Base-by-base conservation (phyloP, 2,113 vertebrate genomes). In the Chaetodon auriga region DNA sequence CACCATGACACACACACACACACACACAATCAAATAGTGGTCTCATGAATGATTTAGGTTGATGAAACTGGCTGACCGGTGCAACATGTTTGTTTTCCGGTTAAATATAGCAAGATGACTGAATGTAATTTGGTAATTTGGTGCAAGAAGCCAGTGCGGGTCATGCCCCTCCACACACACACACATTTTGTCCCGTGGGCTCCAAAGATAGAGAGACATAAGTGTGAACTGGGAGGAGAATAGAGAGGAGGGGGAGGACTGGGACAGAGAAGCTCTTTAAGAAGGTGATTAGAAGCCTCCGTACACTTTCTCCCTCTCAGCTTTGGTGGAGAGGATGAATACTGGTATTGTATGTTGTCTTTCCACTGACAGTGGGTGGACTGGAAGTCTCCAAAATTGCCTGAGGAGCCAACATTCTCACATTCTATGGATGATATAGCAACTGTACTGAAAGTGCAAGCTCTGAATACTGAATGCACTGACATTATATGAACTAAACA, bases 231-330 rank as follows among this genome's bases (percentile, higher is more conserved):
- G 64, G 7, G 36, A 68, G 11, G 41, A 66, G 45, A 46, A 55
- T 35, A 76, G 51, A 70, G 38, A 41, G 11, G 65, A 68, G 70
- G 65, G 38, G 9, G 61, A 70, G 64, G 51, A 73, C 2, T 46
- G 73, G 69, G 63, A 91, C 89, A 92, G 76, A 87, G 79, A 38
- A 23, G 76, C 70, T 75, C 80, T 89, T 90, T 83, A 72, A 89
- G 79, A 68, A 65, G 62, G 75, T 60, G 64, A 86, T 86, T 62
- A 60, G 62, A 68, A 71, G 63, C 66, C 78, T 62, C 65, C 49
- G 25, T 63, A 57, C 48, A 83, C 68, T 68, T 75, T 86, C 51
- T 76, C 68, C 15, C 57, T 75, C 69, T 78, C 73, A 81, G 76
- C 86, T 87, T 75, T 48, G 80, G 45, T 36, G 71, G 63, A 57